Conservation (phyloP, 2,888 invertebrate species). For the Stomorhina lunata region DNA sequence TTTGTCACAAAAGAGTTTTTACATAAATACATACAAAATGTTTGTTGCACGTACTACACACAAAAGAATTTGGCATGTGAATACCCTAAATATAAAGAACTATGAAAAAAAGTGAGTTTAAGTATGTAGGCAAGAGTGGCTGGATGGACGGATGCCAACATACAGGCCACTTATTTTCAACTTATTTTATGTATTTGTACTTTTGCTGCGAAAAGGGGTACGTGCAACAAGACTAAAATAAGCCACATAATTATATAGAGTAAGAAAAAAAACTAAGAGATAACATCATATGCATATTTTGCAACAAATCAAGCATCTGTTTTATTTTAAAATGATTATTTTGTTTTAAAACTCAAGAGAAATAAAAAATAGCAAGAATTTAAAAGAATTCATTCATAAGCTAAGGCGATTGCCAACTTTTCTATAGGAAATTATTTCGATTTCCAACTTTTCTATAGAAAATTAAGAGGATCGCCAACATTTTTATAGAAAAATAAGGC, state of each 20-base stretch:
- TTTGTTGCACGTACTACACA: not conserved
- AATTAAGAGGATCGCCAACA: too few species aligned
- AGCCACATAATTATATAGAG: slow-evolving; percentile 62
- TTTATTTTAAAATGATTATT: slow-evolving; percentile 50
- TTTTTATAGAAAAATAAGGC: too few species aligned
- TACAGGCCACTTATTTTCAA: slow-evolving; percentile 39
- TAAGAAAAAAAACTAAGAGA: not conserved
- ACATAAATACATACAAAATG: not conserved
- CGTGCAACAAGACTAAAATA: slow-evolving; percentile 52
- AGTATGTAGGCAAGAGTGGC: slow-evolving; percentile 15
- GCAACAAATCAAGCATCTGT: slow-evolving; percentile 74
- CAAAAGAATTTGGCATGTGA: not conserved
- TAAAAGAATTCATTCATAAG: not conserved
- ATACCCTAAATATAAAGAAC: slow-evolving; percentile 9
- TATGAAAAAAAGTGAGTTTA: not conserved
- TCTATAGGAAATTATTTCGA: too few species aligned
- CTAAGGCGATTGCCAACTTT: too few species aligned
- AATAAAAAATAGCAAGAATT: slow-evolving; percentile 4
- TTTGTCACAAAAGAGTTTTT: slow-evolving; percentile 39
- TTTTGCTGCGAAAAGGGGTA: slow-evolving; percentile 40
- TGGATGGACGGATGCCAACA: slow-evolving; percentile 56
- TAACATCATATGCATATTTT: slow-evolving; percentile 73
- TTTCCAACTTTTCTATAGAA: too few species aligned
- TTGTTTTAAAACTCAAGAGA: slow-evolving; percentile 6
- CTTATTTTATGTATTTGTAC: not conserved